These are phyloP conservation scores for Leptinotarsa rubiginosa DNA, from an alignment of 2,888 invertebrate genomes.

Conservation along the genomic window DNA sequence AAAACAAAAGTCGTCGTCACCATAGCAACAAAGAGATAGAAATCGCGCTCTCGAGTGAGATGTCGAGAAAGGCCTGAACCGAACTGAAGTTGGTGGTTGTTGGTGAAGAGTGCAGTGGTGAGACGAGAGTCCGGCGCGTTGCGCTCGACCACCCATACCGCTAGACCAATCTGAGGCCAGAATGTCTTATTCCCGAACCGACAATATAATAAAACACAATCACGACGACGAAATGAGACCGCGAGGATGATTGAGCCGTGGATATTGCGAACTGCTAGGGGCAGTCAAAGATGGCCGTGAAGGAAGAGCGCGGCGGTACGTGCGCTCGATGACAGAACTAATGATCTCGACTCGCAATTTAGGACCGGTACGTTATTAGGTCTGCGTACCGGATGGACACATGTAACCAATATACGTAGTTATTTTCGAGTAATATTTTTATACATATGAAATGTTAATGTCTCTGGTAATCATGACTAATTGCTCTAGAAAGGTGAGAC, in stretches of 20 bases:
- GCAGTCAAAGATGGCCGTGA: constrained; percentile 58
- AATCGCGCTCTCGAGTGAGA: constrained; percentile 52
- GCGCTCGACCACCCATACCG: constrained; percentile 65
- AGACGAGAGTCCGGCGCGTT: constrained; percentile 39
- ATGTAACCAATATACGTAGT: background rate
- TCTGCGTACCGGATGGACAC: constrained; percentile 37
- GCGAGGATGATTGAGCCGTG: constrained; percentile 66
- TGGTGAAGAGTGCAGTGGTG: constrained; percentile 46
- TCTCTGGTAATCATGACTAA: no score
- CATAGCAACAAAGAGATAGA: constrained; percentile 50
- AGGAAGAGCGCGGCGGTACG: constrained; percentile 54
- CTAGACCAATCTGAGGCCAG: constrained; percentile 67
- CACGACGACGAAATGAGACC: constrained; percentile 64
- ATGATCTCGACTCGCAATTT: constrained; percentile 55
- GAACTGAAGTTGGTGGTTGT: constrained; percentile 58
- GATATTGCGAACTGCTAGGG: constrained; percentile 59
- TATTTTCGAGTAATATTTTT: no score
- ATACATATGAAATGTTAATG: no score
- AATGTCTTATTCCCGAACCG: constrained; percentile 66
- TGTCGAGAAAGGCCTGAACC: constrained; percentile 40
- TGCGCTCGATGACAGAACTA: constrained; percentile 57
- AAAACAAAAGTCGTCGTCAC: constrained; percentile 29
- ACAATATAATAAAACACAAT: constrained; percentile 66
- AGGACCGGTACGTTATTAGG: constrained; percentile 49
- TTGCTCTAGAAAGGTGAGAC: no score